Percentiles rank a stretch among this genome's conserved stretches.
These are phyloP conservation scores for Cladorhizidae sp. DNA, from an alignment of 37 sponge, comb jelly and placozoan species.

Conservation along the genomic window DNA sequence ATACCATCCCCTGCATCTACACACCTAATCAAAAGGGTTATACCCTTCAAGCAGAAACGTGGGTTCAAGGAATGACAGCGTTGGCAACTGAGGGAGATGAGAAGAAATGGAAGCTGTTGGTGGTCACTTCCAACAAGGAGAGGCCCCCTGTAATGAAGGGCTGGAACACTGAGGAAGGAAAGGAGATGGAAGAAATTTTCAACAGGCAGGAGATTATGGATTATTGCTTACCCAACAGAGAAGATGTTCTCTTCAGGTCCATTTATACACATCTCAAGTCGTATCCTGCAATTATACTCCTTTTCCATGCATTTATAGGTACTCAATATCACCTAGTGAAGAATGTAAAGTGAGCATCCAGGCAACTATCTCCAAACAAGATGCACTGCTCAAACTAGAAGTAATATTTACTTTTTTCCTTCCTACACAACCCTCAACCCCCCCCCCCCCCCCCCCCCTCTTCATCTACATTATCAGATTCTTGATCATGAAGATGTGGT, in stretches of 20 bases:
- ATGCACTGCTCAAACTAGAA: slow-evolving; percentile 79
- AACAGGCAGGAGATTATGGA: slow-evolving; percentile 69
- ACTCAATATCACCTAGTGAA: slow-evolving; percentile 34
- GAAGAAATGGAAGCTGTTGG: slow-evolving; percentile 33
- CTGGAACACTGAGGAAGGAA: slow-evolving; percentile 8
- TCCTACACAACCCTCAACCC: neutral
- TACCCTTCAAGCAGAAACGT: slow-evolving; percentile 74
- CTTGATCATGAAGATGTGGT: slow-evolving; percentile 67
- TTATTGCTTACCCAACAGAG: slow-evolving; percentile 87
- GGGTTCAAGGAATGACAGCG: slow-evolving; percentile 10
- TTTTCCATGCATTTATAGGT: slow-evolving; percentile 21
- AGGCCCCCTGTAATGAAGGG: slow-evolving; percentile 27
- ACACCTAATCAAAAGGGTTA: slow-evolving; percentile 75
- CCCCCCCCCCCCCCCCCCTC: too few species aligned
- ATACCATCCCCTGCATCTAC: slow-evolving; percentile 61
- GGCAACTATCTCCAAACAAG: slow-evolving; percentile 77
- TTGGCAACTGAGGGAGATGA: slow-evolving; percentile 38
- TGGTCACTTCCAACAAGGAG: slow-evolving; percentile 45
- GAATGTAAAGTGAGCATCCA: slow-evolving; percentile 77
- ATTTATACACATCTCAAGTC: too few species aligned
- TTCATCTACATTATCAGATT: slow-evolving; percentile 51
- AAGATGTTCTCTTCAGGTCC: slow-evolving; percentile 79
- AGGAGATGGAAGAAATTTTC: slow-evolving; percentile 21
- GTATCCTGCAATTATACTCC: too few species aligned
- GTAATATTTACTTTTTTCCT: slow-evolving; percentile 41